These are phyloP conservation scores for Pseudopipra pipra DNA, from an alignment of 2,113 vertebrate genomes.

Conservation along the genomic window DNA sequence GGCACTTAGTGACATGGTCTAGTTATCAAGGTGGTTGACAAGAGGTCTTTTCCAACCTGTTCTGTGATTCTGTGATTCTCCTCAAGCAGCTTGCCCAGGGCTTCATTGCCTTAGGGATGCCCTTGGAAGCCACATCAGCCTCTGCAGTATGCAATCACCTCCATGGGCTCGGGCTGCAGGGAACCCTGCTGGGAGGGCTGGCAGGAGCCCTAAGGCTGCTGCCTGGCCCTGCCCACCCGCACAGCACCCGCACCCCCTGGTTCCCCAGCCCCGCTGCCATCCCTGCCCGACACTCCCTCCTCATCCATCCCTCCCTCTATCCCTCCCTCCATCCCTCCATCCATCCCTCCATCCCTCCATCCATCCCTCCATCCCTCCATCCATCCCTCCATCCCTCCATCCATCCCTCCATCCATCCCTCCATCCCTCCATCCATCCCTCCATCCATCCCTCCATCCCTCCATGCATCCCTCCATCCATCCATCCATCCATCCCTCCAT, in stretches of 20 bases:
- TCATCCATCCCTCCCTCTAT: rapidly evolving
- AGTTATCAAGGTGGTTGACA: background rate
- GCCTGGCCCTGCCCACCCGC: no score
- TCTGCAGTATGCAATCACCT: rapidly evolving
- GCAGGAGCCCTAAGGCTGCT: rapidly evolving
- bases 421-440: no score
- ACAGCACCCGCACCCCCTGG: background rate
- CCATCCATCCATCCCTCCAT: no score
- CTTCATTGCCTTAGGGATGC: background rate
- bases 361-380: background rate
- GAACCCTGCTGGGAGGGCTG: no score
- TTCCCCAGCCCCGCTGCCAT: background rate
- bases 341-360: rapidly evolving
- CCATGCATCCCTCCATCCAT: no score
- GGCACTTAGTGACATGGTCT: background rate
- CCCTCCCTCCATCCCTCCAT: background rate
- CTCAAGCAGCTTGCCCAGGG: background rate
- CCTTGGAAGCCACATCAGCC: background rate
- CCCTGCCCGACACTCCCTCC: no score
- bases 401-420: no score
- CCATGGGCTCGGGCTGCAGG: rapidly evolving
- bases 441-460: no score
- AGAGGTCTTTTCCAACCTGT: background rate
- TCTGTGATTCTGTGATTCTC: background rate
- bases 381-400: background rate